Evolutionary conservation across 2,888 invertebrate species (phyloP).

Genomic region (Lacanobia wlatinum): DNA sequence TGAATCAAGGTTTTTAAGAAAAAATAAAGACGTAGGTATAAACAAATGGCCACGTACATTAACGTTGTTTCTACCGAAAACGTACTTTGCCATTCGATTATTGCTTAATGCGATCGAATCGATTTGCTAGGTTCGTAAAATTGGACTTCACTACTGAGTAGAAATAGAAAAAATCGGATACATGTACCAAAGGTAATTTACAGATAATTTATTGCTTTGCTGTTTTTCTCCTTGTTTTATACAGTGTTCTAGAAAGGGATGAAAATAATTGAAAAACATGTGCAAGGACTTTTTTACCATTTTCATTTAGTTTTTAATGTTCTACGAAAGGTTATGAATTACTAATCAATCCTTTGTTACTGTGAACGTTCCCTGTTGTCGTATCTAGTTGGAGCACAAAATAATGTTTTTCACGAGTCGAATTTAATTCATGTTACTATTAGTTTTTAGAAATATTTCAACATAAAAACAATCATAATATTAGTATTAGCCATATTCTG

Average conservation of each 20-base stretch:
- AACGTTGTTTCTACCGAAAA: background rate
- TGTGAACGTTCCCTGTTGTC: background rate
- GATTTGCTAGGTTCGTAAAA: conserved; percentile 16
- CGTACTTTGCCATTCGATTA: background rate
- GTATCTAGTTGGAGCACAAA: background rate
- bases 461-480: background rate
- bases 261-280: background rate
- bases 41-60: too few species aligned
- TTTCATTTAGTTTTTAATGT: background rate
- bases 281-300: conserved; percentile 3
- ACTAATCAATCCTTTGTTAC: conserved; percentile 1
- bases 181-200: conserved; percentile 60
- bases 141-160: conserved; percentile 49
- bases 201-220: conserved; percentile 63
- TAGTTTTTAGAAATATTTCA: background rate
- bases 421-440: too few species aligned
- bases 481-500: background rate
- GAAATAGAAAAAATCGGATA: conserved; percentile 60
- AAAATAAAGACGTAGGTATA: too few species aligned
- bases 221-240: conserved; percentile 48
- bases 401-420: too few species aligned
- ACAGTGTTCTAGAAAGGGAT: conserved; percentile 39
- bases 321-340: background rate
- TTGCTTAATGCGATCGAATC: conserved; percentile 2
- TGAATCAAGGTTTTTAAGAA: too few species aligned